phyloP scores from a whole-genome alignment of 2,797 vertebrate genomes.

The Lacerta agilis region DNA sequence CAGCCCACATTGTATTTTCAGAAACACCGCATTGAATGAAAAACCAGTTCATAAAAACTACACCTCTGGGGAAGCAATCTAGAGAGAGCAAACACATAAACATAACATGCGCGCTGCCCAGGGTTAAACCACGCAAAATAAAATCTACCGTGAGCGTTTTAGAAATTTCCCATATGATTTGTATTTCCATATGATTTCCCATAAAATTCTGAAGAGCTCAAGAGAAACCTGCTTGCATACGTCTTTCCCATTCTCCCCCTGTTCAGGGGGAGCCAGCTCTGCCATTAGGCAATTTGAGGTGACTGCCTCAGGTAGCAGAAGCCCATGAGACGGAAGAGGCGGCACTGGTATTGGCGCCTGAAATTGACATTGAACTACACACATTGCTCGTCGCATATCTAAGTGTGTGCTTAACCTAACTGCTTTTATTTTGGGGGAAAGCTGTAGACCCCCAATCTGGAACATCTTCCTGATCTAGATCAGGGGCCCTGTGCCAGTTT shows the following conservation, averaged over 20 bases:
- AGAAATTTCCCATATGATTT: background rate
- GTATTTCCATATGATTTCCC: background rate
- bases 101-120: background rate
- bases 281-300: too few species aligned
- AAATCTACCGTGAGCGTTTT: constrained; percentile 1
- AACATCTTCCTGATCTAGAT: background rate
- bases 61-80: constrained; percentile 35
- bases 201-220: constrained; percentile 36
- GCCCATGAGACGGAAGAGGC: too few species aligned
- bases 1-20: constrained; percentile 39
- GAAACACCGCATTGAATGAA: constrained; percentile 62
- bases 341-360: too few species aligned
- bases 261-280: background rate
- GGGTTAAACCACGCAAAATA: constrained; percentile 23
- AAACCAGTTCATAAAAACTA: constrained; percentile 39
- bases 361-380: background rate
- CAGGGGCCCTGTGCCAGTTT: background rate
- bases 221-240: background rate
- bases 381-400: background rate
- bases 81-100: constrained; percentile 40
- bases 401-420: background rate
- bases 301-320: too few species aligned
- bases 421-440: background rate
- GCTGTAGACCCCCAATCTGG: too few species aligned
- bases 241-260: background rate